Base-by-base conservation (phyloP, 2,888 invertebrate species). In the Cantharis flavilabris region DNA sequence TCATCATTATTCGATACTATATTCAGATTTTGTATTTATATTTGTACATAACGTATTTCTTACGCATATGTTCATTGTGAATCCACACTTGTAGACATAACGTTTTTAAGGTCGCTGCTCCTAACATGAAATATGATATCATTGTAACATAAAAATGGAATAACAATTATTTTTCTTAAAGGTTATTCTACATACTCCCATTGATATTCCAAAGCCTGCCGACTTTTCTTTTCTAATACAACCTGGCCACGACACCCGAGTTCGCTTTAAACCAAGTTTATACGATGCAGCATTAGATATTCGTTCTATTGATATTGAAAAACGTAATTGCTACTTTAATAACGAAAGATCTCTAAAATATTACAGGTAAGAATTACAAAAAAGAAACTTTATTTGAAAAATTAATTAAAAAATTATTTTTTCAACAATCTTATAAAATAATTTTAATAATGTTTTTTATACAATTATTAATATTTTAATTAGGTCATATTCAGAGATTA, bases 151-250 rank as follows among this genome's bases (percentile, higher is more conserved):
- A 1, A 16, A 16, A 1, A 23, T 5, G 1, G 1, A 5, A 23
- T 3, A 7, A 9, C 23, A 23, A 62, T 33, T 13, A 62, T 13
- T 3, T 23, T 11, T 30, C 0, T 30, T 30, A 3, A 10, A 95
- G 94, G 91, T 95, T 71, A 89, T 95, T 11, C 89, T 96, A 0
- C 95, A 95, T 82, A 96, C 93, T 86, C 96, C 96, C 0, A 93
- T 94, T 0, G 96, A 96, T 85, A 92, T 94, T 0, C 95, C 96
- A 0, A 95, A 94, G 88, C 93, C 96, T 76, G 91, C 93, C 3
- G 93, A 94, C 82, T 92, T 93, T 77, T 95, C 94, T 0, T 93
- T 94, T 76, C 89, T 94, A 3, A 90, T 95, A 73, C 91, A 92
- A 2, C 92, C 95, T 0, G 95, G 95, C 0, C 89, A 91, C 16